These are phyloP conservation scores for Zeus faber DNA, from an alignment of 2,113 vertebrate genomes.

Conservation along the genomic window DNA sequence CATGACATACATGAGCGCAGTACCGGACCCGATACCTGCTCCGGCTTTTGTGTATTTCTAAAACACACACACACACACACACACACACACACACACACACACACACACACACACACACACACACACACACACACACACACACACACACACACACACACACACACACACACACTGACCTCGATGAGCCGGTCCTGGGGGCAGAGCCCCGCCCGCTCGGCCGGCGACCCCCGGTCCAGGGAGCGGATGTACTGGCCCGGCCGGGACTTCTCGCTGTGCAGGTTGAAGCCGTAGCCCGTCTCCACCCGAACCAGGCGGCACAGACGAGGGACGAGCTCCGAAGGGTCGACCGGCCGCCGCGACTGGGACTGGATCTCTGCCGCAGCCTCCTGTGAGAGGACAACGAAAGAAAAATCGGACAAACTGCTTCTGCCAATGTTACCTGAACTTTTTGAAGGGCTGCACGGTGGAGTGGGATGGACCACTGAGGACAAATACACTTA, in stretches of 20 bases:
- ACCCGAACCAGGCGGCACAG: slow-evolving; percentile 88
- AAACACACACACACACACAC: not conserved
- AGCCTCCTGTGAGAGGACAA: not conserved
- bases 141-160: slow-evolving; percentile 15
- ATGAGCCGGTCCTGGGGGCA: slow-evolving; percentile 88
- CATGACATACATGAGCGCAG: too few species aligned
- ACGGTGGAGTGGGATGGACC: too few species aligned
- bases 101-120: not conserved
- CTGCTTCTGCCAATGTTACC: too few species aligned
- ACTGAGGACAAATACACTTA: too few species aligned
- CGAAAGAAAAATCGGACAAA: too few species aligned
- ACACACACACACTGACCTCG: slow-evolving; percentile 77
- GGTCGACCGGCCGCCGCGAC: slow-evolving; percentile 25
- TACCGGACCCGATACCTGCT: too few species aligned
- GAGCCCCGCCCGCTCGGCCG: slow-evolving; percentile 85
- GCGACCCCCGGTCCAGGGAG: slow-evolving; percentile 86
- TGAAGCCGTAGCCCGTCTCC: slow-evolving; percentile 91
- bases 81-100: not conserved
- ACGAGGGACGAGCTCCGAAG: slow-evolving; percentile 81
- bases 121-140: not conserved
- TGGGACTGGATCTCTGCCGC: slow-evolving; percentile 44
- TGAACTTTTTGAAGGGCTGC: too few species aligned
- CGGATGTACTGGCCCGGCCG: slow-evolving; percentile 94
- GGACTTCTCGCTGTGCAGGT: slow-evolving; percentile 94
- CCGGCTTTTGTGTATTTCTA: too few species aligned